Evolutionary conservation across 2,888 invertebrate genomes (phyloP).

Genomic region (Macrophya annulata): DNA sequence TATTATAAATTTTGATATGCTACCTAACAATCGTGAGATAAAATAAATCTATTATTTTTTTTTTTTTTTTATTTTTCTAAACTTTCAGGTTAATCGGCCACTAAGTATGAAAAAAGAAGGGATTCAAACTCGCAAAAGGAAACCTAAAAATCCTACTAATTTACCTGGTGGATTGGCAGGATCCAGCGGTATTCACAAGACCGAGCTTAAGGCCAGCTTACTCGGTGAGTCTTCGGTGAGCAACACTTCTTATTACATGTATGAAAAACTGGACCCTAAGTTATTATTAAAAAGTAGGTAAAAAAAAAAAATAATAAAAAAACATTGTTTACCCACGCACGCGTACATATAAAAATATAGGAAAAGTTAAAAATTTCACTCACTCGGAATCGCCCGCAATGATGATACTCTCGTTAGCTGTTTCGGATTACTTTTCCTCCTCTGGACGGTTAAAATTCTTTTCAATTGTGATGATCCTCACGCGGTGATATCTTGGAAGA

Average conservation of each 20-base stretch:
- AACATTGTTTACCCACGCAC: no score
- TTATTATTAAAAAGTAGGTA: neutral
- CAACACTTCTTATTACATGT: constrained; percentile 57
- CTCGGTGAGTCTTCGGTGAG: constrained; percentile 78
- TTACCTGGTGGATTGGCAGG: constrained; percentile 70
- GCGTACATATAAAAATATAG: no score
- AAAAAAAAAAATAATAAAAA: neutral
- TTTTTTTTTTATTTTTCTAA: neutral
- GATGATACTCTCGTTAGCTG: no score
- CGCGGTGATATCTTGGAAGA: no score
- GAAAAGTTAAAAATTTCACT: no score
- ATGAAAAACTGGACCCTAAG: neutral
- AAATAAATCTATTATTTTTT: no score
- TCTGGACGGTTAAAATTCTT: no score
- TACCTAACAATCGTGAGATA: no score
- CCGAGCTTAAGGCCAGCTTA: constrained; percentile 76
- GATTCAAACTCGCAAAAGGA: constrained; percentile 97
- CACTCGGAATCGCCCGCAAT: no score
- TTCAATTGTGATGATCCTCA: no score
- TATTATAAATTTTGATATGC: no score
- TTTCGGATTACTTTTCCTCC: no score
- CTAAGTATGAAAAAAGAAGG: constrained; percentile 99
- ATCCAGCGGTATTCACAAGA: constrained; percentile 74
- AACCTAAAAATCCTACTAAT: constrained; percentile 85
- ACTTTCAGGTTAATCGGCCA: constrained; percentile 92